Evolutionary conservation across 1,140 invertebrate species (phyloP), one percentile per base, ranked within the genome.

Genomic region (Pseudomyrmex sp.): DNA sequence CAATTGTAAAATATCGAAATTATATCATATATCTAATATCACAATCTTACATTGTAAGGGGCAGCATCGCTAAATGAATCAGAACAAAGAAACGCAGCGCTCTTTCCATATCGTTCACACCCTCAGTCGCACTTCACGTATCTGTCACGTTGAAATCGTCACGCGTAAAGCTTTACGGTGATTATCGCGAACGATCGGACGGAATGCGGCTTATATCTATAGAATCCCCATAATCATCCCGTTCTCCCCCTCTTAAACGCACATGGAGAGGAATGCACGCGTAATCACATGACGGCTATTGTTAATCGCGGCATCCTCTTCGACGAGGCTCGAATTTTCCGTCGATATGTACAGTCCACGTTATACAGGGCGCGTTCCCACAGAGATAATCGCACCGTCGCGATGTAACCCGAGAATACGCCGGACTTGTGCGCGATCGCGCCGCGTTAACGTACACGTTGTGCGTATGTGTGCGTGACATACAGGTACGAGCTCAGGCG

Each of bases 361-460:
- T 35, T 35, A 35, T 35, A 35, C 35, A 35, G 35, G 35, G 58
- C 50, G 15, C 12, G n/a, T 80, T 72, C 54, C 56, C 56, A 79
- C 65, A 80, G 44, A 35, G 76, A 80, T 80, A 72, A 80, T 70
- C 66, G 50, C 35, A 9, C 0, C 35, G 10, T 74, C 12, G 44
- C 10, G 26, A 52, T 86, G 85, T 63, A 87, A 87, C 58, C n/a
- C 46, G 77, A 87, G 85, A 65, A 82, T 10, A 54, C 62, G 62
- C 80, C 74, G 54, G 68, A 69, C 65, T 13, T 35, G 46, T 50
- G 56, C 1, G 3, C 35, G 26, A 50, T 68, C 13, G 23, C 59
- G 44, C 7, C 3, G 23, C 44, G 9, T 7, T 5, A 35, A 35
- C 35, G 7, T 35, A 26, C 2, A 3, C 3, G 3, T 35, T 35